These are phyloP conservation scores for Xyliphius kryptos DNA, from an alignment of 2,113 vertebrate genomes.

Conservation along the genomic window DNA sequence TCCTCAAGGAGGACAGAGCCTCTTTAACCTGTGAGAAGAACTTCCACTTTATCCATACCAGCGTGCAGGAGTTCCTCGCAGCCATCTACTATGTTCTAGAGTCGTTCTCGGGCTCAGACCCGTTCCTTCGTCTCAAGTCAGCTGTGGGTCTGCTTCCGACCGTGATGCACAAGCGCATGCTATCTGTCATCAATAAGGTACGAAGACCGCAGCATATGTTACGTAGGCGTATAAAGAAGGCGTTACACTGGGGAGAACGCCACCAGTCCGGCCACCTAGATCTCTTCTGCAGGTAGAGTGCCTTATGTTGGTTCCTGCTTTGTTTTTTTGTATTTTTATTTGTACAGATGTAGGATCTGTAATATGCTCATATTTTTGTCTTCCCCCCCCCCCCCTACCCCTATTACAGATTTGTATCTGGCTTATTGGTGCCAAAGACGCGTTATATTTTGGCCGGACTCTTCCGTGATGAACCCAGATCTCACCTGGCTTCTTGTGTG, in stretches of 20 bases:
- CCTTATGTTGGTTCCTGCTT: too few species aligned
- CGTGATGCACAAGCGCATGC: constrained; percentile 11
- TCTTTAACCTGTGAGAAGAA: constrained; percentile 42
- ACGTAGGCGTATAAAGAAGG: constrained; percentile 40
- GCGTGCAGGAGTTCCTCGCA: constrained; percentile 50
- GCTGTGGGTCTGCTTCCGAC: constrained; percentile 3
- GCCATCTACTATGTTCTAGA: constrained; percentile 45
- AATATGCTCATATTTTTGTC: neutral
- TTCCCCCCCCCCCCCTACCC: neutral
- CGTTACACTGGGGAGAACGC: constrained; percentile 36
- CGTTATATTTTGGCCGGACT: constrained; percentile 44
- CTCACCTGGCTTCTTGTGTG: constrained; percentile 4
- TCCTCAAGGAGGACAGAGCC: constrained; percentile 40
- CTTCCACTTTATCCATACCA: constrained; percentile 52
- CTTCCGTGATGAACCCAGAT: constrained; percentile 23
- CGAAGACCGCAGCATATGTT: constrained; percentile 21
- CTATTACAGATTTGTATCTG: constrained; percentile 51
- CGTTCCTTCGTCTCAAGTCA: constrained; percentile 39
- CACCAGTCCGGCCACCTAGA: constrained; percentile 51
- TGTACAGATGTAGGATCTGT: too few species aligned
- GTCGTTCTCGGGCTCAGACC: constrained; percentile 42
- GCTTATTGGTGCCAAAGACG: constrained; percentile 45
- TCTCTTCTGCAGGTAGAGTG: constrained; percentile 53
- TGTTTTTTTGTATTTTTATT: too few species aligned
- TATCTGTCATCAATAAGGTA: constrained; percentile 21